Base-by-base conservation (phyloP, 2,797 vertebrate genomes). In the Anguilla megastoma region DNA sequence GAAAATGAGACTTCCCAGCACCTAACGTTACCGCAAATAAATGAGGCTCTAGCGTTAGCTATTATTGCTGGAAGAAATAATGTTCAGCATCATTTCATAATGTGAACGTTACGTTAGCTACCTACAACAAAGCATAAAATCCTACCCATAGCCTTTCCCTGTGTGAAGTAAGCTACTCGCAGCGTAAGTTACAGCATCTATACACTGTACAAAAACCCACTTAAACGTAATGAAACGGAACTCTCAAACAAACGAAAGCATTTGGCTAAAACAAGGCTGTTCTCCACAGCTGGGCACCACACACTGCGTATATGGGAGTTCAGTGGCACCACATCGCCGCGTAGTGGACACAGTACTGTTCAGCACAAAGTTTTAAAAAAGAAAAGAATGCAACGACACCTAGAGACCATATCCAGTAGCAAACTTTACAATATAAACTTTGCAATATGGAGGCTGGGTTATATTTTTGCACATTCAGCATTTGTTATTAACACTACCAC, bases 121-220 rank as follows among this genome's bases (percentile, higher is more conserved):
- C n/a, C 30, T 76, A 76, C 71, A 76, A 41, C 71, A 76, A 33
- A 76, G 66, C 71, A 76, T 76, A 30, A 30, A 41, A 76, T 76
- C 10, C 71, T 76, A 76, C 14, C 30, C 71, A 76, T 41, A 36
- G 71, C 16, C 71, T 16, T 36, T 36, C 12, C 33, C 71, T 76
- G 71, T 4, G 21, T 76, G 18, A 76, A 76, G 30, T 41, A 52
- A 52, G 50, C 50, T 52, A 30, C 69, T 33, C 69, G 27, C 9
- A 30, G 30, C 14, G 27, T 33, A 74, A 9, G 30, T 8, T 27
- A 74, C 30, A 30, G 16, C 30, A 30, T 8, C 2, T 30, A 33
- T 12, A 27, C 69, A 27, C 27, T 33, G 3, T 12, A 24, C 16
- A 63, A 18, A 18, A 66, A 71, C n/a, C 7, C n/a, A 21, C 66